Conservation (phyloP, 2,113 vertebrate species). For the Macquaria ambigua region DNA sequence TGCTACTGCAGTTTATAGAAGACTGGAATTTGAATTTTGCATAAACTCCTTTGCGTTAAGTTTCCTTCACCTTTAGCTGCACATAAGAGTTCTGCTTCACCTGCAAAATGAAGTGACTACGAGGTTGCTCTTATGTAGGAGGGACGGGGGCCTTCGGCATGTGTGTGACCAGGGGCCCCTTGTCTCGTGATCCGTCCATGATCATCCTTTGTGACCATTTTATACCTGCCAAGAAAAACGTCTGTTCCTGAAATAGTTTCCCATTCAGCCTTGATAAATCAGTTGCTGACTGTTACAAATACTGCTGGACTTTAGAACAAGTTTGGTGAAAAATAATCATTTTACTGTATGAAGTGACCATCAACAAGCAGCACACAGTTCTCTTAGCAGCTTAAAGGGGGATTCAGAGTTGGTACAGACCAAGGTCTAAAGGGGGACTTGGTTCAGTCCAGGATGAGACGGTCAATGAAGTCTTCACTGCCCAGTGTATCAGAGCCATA, state of each 20-base stretch:
- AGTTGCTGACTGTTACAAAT: neutral
- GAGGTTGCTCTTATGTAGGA: neutral
- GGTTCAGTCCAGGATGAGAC: constrained; percentile 23
- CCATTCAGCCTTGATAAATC: neutral
- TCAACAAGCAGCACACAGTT: neutral
- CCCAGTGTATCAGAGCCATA: constrained; percentile 73
- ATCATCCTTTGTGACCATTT: neutral
- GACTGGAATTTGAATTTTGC: neutral
- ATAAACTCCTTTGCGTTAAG: neutral
- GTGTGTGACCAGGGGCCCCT: neutral
- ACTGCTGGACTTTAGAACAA: neutral
- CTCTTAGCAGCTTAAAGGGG: constrained; percentile 10
- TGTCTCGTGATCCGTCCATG: neutral
- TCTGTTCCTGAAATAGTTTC: neutral
- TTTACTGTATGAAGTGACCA: neutral
- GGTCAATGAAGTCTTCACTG: constrained; percentile 55
- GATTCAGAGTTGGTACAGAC: constrained; percentile 29
- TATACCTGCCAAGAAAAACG: neutral
- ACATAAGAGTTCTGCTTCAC: neutral
- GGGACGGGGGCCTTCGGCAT: neutral
- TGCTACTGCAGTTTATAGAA: neutral
- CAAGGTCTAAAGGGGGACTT: neutral
- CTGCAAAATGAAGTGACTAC: neutral
- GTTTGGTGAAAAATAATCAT: accelerated
- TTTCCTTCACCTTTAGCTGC: neutral